Evolutionary conservation across 2,888 invertebrate genomes (phyloP).

Genomic region (Tuta absoluta): DNA sequence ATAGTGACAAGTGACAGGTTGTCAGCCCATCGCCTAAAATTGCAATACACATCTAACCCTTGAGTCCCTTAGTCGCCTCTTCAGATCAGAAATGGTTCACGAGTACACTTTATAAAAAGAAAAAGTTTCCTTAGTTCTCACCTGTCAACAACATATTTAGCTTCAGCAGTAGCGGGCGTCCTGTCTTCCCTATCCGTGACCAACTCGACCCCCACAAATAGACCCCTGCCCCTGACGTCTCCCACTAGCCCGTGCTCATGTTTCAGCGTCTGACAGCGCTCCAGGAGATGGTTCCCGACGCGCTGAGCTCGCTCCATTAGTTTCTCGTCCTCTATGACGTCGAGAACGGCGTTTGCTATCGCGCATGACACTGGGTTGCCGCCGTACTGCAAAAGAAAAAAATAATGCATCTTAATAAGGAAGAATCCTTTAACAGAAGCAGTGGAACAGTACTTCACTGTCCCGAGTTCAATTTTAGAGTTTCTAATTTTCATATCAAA

Average conservation of each 20-base stretch:
- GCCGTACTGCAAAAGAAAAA: constrained; percentile 87
- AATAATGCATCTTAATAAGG: background rate
- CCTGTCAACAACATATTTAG: constrained; percentile 87
- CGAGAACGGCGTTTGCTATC: constrained; percentile 96
- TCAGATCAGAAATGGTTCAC: too few relatives aligned
- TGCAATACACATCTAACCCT: too few relatives aligned
- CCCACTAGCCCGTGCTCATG: constrained; percentile 90
- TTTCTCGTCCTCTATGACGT: constrained; percentile 94
- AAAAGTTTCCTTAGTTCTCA: constrained; percentile 49
- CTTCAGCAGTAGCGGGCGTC: constrained; percentile 91
- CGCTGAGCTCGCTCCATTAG: constrained; percentile 90
- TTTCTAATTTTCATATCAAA: too few relatives aligned
- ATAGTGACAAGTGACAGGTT: too few relatives aligned
- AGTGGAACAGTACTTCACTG: too few relatives aligned
- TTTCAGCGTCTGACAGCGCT: constrained; percentile 84
- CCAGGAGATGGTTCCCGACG: constrained; percentile 90
- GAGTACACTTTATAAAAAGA: too few relatives aligned
- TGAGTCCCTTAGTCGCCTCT: too few relatives aligned
- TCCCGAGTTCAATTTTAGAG: too few relatives aligned
- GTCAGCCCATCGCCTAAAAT: too few relatives aligned
- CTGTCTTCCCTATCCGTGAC: constrained; percentile 88
- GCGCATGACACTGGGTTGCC: constrained; percentile 99
- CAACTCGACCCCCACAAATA: constrained; percentile 97
- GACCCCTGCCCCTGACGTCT: constrained; percentile 93
- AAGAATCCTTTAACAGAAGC: too few relatives aligned